Evolutionary conservation across 2,888 invertebrate genomes (phyloP).

Genomic region (Pandemis heparana): DNA sequence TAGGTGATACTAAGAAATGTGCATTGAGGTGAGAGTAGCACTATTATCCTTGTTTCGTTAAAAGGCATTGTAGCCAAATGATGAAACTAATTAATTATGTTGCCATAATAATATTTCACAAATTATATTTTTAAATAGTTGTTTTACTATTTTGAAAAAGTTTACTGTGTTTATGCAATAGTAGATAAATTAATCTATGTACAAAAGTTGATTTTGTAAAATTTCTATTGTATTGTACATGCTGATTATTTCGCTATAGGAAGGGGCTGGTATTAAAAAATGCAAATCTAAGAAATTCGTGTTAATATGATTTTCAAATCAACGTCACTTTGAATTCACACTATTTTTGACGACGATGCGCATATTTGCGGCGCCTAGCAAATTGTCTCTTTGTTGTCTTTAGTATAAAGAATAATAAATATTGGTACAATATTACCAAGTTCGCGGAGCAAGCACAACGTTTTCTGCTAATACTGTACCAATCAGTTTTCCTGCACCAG

Average conservation of each 20-base stretch:
- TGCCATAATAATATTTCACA: slow-evolving; percentile 21
- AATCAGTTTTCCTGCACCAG: not conserved
- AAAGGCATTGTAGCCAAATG: slow-evolving; percentile 47
- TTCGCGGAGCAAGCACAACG: not conserved
- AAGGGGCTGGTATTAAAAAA: not conserved
- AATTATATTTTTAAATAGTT: slow-evolving; percentile 16
- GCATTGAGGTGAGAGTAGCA: slow-evolving; percentile 68
- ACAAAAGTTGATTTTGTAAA: slow-evolving; percentile 36
- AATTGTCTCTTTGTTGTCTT: too few species aligned
- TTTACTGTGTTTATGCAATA: slow-evolving; percentile 32
- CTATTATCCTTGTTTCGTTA: slow-evolving; percentile 51
- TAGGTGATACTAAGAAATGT: slow-evolving; percentile 50
- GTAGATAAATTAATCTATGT: slow-evolving; percentile 28
- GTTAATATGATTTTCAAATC: not conserved
- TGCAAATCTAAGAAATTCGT: not conserved
- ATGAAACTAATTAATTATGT: slow-evolving; percentile 7
- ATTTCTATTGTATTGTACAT: slow-evolving; percentile 16
- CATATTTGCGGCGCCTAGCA: too few species aligned
- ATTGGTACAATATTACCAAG: too few species aligned
- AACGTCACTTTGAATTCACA: not conserved
- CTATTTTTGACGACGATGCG: too few species aligned
- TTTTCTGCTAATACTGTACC: not conserved
- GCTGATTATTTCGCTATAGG: slow-evolving; percentile 8
- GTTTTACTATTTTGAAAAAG: slow-evolving; percentile 31
- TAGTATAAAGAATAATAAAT: too few species aligned